phyloP scores from a whole-genome alignment of 2,888 invertebrate genomes.

The Rosalia funebris region DNA sequence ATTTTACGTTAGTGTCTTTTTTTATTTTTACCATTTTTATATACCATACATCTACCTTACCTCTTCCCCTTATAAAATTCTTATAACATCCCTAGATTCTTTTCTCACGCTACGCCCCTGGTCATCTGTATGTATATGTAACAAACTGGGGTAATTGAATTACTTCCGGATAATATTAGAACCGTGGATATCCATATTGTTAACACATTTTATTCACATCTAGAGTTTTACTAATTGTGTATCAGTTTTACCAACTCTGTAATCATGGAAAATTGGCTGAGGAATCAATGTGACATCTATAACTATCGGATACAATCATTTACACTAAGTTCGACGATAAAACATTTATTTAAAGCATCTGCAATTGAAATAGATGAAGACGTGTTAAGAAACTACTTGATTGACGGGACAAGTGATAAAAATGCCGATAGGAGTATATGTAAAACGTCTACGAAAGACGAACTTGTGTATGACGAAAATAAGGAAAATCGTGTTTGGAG shows the following conservation, averaged over 20 bases:
- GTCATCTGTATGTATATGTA: too few relatives aligned
- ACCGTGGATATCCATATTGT: background rate
- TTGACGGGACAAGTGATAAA: constrained; percentile 30
- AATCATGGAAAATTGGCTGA: constrained; percentile 47
- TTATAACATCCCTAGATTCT: too few relatives aligned
- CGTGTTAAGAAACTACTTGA: constrained; percentile 33
- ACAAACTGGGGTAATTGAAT: constrained; percentile 8
- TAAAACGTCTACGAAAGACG: constrained; percentile 15
- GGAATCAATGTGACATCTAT: constrained; percentile 45
- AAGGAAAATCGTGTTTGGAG: constrained; percentile 46
- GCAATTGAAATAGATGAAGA: constrained; percentile 24
- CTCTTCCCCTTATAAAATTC: too few relatives aligned
- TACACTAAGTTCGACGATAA: constrained; percentile 39
- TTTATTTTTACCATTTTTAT: too few relatives aligned
- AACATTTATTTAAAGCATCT: constrained; percentile 39
- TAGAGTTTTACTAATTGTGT: background rate
- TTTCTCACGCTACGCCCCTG: too few relatives aligned
- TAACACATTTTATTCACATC: background rate
- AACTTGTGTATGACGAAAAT: constrained; percentile 11
- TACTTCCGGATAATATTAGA: background rate
- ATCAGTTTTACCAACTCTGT: constrained; percentile 1
- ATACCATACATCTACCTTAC: too few relatives aligned
- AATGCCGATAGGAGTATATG: constrained; percentile 5
- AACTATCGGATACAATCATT: constrained; percentile 42
- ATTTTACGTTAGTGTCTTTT: too few relatives aligned